These are phyloP conservation scores for Galago senegalensis DNA, from an alignment of 2,797 vertebrate genomes.

Conservation along the genomic window DNA sequence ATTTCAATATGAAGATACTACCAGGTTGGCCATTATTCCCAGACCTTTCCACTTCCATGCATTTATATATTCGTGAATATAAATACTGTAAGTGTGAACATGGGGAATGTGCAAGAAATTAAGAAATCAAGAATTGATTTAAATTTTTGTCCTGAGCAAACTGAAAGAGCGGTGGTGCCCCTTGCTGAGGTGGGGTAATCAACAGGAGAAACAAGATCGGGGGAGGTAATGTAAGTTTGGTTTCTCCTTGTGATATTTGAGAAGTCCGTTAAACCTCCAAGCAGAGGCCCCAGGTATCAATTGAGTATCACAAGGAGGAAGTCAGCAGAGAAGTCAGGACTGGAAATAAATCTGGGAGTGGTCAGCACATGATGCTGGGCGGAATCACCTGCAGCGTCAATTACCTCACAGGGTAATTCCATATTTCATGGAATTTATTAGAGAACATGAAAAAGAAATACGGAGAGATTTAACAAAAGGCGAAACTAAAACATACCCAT, in stretches of 20 bases:
- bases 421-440: background rate
- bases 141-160: slow-evolving; percentile 7
- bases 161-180: background rate
- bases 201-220: background rate
- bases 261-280: background rate
- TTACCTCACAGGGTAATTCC: background rate
- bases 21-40: background rate
- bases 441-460: background rate
- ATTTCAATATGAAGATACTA: background rate
- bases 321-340: background rate
- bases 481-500: background rate
- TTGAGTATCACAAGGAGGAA: background rate
- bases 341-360: background rate
- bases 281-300: background rate
- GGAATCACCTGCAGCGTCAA: background rate
- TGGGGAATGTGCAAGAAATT: slow-evolving; percentile 5
- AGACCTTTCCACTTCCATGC: slow-evolving; percentile 8
- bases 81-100: background rate
- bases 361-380: background rate
- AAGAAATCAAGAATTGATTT: background rate
- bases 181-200: background rate
- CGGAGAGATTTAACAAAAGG: background rate
- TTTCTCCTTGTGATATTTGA: background rate
- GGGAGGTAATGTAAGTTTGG: background rate
- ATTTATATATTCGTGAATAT: background rate